phyloP scores from a whole-genome alignment of 1,140 invertebrate species.

The Heliothis subflexa region DNA sequence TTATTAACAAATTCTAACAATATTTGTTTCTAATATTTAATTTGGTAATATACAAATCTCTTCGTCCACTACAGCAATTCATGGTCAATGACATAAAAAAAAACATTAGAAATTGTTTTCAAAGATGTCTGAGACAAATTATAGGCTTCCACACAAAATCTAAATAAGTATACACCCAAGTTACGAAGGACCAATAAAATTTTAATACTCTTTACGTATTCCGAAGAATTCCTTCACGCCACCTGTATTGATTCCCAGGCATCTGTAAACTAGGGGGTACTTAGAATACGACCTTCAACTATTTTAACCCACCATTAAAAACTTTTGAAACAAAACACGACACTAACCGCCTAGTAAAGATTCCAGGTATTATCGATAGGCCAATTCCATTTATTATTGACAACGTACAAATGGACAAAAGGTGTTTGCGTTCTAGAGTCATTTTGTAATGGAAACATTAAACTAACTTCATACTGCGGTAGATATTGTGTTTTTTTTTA shows the following conservation, averaged over 20 bases:
- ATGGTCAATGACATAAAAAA: too few species aligned
- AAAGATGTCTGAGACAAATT: background rate
- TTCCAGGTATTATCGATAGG: background rate
- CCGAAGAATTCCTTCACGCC: constrained; percentile 7
- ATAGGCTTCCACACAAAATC: background rate
- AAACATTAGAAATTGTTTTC: background rate
- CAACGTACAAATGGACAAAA: too few species aligned
- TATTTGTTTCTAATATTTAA: too few species aligned
- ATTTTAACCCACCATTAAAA: background rate
- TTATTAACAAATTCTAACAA: too few species aligned
- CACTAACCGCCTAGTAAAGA: too few species aligned
- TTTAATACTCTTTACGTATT: constrained; percentile 16
- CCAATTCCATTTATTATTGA: too few species aligned
- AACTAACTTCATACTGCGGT: too few species aligned
- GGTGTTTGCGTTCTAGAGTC: too few species aligned
- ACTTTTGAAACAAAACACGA: background rate
- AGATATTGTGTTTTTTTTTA: too few species aligned
- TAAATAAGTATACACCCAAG: background rate
- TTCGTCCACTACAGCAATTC: too few species aligned
- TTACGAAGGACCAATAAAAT: background rate
- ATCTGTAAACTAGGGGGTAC: background rate
- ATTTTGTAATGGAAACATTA: too few species aligned
- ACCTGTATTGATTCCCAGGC: constrained; percentile 10
- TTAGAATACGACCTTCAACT: constrained; percentile 4
- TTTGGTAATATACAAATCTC: too few species aligned